phyloP scores from a whole-genome alignment of 1,140 invertebrate species.

The Drosophila jambulina region DNA sequence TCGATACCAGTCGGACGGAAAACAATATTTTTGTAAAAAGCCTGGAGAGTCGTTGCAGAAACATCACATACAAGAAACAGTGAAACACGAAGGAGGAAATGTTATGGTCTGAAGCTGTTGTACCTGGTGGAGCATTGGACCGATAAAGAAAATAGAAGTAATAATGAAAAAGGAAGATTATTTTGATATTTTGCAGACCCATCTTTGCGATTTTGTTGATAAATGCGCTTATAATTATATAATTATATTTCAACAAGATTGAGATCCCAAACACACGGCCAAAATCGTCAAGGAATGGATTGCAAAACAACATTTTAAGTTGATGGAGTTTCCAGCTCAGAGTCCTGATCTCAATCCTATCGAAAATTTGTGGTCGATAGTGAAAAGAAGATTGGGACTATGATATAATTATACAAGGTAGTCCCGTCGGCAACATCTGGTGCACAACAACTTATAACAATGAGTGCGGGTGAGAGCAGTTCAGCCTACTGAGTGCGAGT shows the following conservation, averaged over 20 bases:
- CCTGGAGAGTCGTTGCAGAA: too few species aligned
- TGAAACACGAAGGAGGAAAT: slow-evolving; percentile 8
- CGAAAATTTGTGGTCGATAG: slow-evolving; percentile 17
- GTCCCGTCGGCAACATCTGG: too few species aligned
- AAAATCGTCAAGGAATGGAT: slow-evolving; percentile 12
- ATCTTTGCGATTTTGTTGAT: slow-evolving; percentile 6
- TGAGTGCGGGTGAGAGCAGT: too few species aligned
- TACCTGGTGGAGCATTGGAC: slow-evolving; percentile 9
- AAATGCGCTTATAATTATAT: slow-evolving; percentile 1
- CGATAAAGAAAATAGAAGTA: neutral
- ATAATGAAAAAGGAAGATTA: slow-evolving; percentile 13
- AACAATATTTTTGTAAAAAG: too few species aligned
- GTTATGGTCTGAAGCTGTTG: slow-evolving; percentile 10
- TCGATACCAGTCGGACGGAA: too few species aligned
- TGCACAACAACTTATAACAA: too few species aligned
- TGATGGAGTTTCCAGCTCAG: slow-evolving; percentile 12
- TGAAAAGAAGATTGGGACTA: slow-evolving; percentile 22
- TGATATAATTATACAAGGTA: too few species aligned
- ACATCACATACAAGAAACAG: neutral
- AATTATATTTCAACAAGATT: slow-evolving; percentile 5
- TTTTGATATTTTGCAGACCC: slow-evolving; percentile 5
- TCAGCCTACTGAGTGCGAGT: too few species aligned
- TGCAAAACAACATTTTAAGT: neutral
- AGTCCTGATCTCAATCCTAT: slow-evolving; percentile 19
- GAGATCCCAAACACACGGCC: too few species aligned